Evolutionary conservation across 2,113 vertebrate genomes (phyloP).

Genomic region (Coracopsis vasa): DNA sequence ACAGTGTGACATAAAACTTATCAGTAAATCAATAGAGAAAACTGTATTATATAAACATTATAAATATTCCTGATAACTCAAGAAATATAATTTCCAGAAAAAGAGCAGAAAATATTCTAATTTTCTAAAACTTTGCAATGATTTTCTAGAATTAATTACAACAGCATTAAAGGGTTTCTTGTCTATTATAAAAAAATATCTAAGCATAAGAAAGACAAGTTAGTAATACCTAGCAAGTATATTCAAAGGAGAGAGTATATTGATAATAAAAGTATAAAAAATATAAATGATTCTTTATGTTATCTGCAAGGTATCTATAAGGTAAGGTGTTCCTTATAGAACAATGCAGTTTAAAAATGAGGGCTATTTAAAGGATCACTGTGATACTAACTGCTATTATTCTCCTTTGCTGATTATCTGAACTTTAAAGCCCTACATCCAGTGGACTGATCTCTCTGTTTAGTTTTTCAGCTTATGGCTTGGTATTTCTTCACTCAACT

Average conservation of each 20-base stretch:
- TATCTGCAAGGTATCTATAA: background rate
- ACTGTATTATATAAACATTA: background rate
- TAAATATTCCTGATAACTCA: background rate
- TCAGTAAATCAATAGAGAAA: background rate
- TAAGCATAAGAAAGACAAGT: background rate
- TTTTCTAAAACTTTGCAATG: background rate
- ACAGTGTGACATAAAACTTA: background rate
- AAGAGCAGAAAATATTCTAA: background rate
- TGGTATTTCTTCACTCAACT: background rate
- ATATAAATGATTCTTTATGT: background rate
- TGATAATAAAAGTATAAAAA: background rate
- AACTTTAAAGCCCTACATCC: background rate
- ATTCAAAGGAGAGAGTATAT: background rate
- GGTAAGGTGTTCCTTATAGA: background rate
- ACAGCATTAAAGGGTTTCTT: background rate
- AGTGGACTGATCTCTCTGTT: background rate
- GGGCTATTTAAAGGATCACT: background rate
- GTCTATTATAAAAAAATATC: background rate
- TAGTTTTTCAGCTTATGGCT: background rate
- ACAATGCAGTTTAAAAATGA: background rate
- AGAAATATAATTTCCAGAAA: background rate
- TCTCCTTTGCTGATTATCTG: background rate
- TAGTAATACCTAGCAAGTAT: background rate
- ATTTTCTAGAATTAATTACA: background rate
- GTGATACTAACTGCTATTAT: background rate